Conservation (phyloP, 1,140 invertebrate species). For the Bombus haemorrhoidalis region DNA sequence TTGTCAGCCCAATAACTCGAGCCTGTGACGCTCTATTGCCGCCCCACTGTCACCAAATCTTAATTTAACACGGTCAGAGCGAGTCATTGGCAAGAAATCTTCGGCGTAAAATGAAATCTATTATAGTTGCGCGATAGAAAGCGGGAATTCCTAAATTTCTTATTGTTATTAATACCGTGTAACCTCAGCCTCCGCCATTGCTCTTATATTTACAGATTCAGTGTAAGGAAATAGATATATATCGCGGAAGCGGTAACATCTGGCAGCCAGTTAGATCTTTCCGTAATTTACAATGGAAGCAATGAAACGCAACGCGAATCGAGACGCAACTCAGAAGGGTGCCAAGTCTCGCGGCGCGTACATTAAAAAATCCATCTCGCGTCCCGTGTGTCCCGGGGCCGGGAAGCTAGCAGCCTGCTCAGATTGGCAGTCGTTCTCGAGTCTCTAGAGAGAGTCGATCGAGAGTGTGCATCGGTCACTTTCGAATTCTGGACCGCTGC, state of each 20-base stretch:
- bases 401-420: constrained; percentile 23
- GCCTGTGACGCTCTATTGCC: background rate
- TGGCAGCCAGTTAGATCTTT: constrained; percentile 53
- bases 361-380: constrained; percentile 49
- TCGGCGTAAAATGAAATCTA: background rate
- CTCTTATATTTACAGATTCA: background rate
- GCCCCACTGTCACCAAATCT: constrained; percentile 21
- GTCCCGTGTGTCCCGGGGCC: constrained; percentile 30
- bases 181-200: background rate
- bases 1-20: background rate
- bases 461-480: constrained; percentile 47
- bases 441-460: constrained; percentile 57
- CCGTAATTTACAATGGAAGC: background rate
- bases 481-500: constrained; percentile 63
- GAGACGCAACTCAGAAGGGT: constrained; percentile 6
- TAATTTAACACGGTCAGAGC: constrained; percentile 33
- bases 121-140: constrained; percentile 7
- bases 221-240: constrained; percentile 49
- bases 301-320: constrained; percentile 14
- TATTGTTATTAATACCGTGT: constrained; percentile 29
- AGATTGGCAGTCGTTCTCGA: constrained; percentile 61
- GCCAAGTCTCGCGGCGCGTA: constrained; percentile 53
- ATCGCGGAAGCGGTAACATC: constrained; percentile 33
- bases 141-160: constrained; percentile 25
- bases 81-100: background rate